These are phyloP conservation scores for Pterocles gutturalis DNA, from an alignment of 2,113 vertebrate genomes.

Conservation along the genomic window DNA sequence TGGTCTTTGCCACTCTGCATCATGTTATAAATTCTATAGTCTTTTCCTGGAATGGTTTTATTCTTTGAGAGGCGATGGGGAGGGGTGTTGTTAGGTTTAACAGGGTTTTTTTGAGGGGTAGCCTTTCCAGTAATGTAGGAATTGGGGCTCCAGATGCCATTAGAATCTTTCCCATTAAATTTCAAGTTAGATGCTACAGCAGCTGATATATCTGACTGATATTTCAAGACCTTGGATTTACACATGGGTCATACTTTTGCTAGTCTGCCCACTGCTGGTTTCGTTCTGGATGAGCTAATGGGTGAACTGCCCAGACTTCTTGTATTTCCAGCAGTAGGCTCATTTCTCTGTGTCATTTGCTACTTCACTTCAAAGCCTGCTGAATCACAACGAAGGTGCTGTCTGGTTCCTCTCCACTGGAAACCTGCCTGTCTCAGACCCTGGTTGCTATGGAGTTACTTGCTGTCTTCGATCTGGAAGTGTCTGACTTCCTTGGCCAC, in stretches of 20 bases:
- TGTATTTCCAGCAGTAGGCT: background rate
- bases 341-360: background rate
- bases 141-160: background rate
- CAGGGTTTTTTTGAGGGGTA: background rate
- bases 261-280: background rate
- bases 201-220: background rate
- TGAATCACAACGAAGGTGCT: background rate
- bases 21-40: background rate
- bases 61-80: rapidly evolving
- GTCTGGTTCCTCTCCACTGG: background rate
- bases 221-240: background rate
- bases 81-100: background rate
- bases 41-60: background rate
- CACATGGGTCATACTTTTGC: background rate
- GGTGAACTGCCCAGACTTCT: background rate
- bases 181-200: background rate
- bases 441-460: constrained; percentile 10
- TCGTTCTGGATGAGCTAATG: background rate
- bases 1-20: background rate
- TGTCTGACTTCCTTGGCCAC: background rate
- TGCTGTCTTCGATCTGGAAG: background rate
- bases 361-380: background rate
- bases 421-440: background rate
- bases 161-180: background rate
- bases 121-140: background rate